Percentiles rank a stretch among this genome's conserved stretches.
Evolutionary conservation across 2,113 vertebrate species (phyloP).

Genomic region (Seriola aureovittata): DNA sequence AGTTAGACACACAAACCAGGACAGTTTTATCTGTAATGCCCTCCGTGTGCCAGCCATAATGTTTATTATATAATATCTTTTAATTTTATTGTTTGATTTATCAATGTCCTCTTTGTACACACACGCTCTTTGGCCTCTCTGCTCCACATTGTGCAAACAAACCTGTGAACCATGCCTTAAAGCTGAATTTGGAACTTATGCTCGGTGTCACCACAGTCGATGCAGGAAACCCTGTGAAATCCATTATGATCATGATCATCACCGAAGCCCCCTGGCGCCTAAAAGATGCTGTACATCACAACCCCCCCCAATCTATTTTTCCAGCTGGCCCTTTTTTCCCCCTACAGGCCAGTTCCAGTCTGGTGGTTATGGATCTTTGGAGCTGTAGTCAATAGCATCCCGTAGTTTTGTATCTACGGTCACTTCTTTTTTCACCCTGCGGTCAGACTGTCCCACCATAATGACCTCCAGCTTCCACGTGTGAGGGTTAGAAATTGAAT

Average conservation of each 20-base stretch:
- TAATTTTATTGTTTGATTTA: slow-evolving; percentile 8
- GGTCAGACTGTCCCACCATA: slow-evolving; percentile 34
- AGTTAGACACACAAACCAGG: background rate
- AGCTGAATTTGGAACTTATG: background rate
- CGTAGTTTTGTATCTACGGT: slow-evolving; percentile 65
- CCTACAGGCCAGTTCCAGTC: slow-evolving; percentile 51
- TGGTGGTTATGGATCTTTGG: slow-evolving; percentile 60
- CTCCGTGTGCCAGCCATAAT: background rate
- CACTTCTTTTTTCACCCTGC: slow-evolving; percentile 51
- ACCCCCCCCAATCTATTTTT: slow-evolving; percentile 57
- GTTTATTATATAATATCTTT: slow-evolving; percentile 26
- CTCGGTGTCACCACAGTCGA: slow-evolving; percentile 6
- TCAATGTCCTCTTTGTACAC: background rate
- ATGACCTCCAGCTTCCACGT: slow-evolving; percentile 22
- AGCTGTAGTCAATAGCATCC: slow-evolving; percentile 59
- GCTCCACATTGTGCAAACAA: slow-evolving; percentile 29
- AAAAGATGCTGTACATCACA: slow-evolving; percentile 51
- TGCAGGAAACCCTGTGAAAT: slow-evolving; percentile 51
- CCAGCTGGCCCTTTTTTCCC: slow-evolving; percentile 60
- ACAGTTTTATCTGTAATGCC: slow-evolving; percentile 22
- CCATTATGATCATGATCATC: slow-evolving; percentile 54
- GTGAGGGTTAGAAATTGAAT: slow-evolving; percentile 20
- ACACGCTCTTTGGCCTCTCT: slow-evolving; percentile 33
- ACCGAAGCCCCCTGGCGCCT: slow-evolving; percentile 33
- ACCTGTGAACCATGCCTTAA: slow-evolving; percentile 19